A percentile compares a stretch with the other conserved stretches of the same genome.
These are phyloP conservation scores for Heliconius melpomene DNA, from an alignment of 1,140 invertebrate species.

Conservation along the genomic window DNA sequence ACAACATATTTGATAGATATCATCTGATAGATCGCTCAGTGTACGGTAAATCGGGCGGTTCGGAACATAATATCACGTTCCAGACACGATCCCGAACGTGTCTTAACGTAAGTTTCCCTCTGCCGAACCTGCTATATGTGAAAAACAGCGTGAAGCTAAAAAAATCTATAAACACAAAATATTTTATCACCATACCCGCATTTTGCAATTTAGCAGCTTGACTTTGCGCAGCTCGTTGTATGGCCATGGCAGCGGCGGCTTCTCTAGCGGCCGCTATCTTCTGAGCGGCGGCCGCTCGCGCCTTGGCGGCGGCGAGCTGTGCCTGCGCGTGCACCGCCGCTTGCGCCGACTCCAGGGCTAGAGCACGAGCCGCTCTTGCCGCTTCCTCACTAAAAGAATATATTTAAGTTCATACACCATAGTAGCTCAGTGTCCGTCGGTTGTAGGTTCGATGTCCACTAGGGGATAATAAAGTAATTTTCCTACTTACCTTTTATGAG, in stretches of 20 bases:
- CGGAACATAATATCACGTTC: too few relatives aligned
- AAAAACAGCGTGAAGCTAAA: too few relatives aligned
- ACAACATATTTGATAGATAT: too few relatives aligned
- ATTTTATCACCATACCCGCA: constrained; percentile 61
- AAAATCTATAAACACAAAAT: too few relatives aligned
- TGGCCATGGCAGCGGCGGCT: constrained; percentile 69
- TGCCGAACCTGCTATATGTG: too few relatives aligned
- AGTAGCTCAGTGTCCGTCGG: too few relatives aligned
- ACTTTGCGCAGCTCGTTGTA: constrained; percentile 67
- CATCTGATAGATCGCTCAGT: too few relatives aligned
- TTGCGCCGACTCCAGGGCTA: constrained; percentile 69
- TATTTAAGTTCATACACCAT: background rate
- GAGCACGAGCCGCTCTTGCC: constrained; percentile 63
- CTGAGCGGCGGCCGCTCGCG: constrained; percentile 69
- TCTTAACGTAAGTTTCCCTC: too few relatives aligned
- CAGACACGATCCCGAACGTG: too few relatives aligned
- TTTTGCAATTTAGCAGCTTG: constrained; percentile 70
- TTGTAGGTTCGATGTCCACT: too few relatives aligned
- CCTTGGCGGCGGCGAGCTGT: constrained; percentile 68
- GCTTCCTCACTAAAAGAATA: constrained; percentile 62
- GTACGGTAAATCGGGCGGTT: too few relatives aligned
- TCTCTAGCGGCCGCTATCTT: constrained; percentile 70
- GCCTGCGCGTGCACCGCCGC: constrained; percentile 69
- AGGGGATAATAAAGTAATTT: background rate
- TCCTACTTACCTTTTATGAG: constrained; percentile 64